These are phyloP conservation scores for Aegypius monachus DNA, from an alignment of 2,113 vertebrate species.

Conservation along the genomic window DNA sequence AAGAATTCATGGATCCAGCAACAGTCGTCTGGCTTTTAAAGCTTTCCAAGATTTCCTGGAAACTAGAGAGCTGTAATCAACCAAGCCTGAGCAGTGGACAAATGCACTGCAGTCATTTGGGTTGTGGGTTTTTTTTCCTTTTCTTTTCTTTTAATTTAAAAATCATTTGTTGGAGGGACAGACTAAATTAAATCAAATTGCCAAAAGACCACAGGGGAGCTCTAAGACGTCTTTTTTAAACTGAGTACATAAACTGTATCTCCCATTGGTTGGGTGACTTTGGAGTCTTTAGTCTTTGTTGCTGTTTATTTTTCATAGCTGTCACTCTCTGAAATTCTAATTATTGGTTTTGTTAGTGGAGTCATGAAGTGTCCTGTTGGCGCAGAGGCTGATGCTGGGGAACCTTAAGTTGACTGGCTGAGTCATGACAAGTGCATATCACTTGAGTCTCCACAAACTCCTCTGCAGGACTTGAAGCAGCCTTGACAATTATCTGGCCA, in stretches of 20 bases:
- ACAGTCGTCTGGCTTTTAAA: not conserved
- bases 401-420: constrained; percentile 21
- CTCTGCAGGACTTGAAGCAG: constrained; percentile 38
- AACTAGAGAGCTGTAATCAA: not conserved
- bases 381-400: constrained; percentile 8
- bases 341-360: constrained; percentile 46
- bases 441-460: not conserved
- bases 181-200: constrained; percentile 58
- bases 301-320: constrained; percentile 66
- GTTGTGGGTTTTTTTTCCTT: not conserved
- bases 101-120: not conserved
- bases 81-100: not conserved
- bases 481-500: constrained; percentile 31
- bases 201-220: constrained; percentile 32
- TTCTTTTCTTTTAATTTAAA: constrained; percentile 38
- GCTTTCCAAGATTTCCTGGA: constrained; percentile 2
- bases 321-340: constrained; percentile 44
- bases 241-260: constrained; percentile 12
- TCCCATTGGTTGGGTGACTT: constrained; percentile 5
- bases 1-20: not conserved
- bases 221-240: constrained; percentile 16
- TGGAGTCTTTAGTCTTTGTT: constrained; percentile 45
- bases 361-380: constrained; percentile 34
- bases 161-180: constrained; percentile 49
- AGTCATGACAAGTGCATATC: constrained; percentile 17